Percentiles rank a stretch among this genome's conserved stretches.
Conservation (phyloP, 2,113 vertebrate genomes). For the Rutilus rutilus region DNA sequence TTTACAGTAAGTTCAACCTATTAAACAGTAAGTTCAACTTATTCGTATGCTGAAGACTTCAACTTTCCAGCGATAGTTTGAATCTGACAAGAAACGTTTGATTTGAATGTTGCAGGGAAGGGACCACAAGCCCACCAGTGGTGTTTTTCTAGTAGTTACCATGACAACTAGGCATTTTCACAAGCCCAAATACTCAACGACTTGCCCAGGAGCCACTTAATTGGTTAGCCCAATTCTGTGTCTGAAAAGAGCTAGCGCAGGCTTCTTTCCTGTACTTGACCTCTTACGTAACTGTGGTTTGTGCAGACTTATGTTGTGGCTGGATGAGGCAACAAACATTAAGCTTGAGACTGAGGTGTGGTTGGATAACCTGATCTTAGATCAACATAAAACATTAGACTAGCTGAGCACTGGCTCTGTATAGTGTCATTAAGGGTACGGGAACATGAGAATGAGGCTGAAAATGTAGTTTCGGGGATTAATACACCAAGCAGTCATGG, state of each 20-base stretch:
- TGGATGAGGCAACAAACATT: background rate
- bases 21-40: no score
- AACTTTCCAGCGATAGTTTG: background rate
- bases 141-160: conserved; percentile 40
- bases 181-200: conserved; percentile 18
- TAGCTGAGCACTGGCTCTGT: background rate
- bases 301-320: conserved; percentile 5
- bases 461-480: conserved; percentile 5
- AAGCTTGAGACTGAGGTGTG: background rate
- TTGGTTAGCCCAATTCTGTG: background rate
- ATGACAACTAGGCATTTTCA: conserved; percentile 41
- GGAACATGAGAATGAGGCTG: background rate
- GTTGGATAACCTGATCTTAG: background rate
- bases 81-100: background rate
- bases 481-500: background rate
- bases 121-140: conserved; percentile 12
- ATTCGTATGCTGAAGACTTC: background rate
- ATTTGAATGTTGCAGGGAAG: background rate
- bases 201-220: conserved; percentile 35
- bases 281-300: background rate
- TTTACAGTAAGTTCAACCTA: background rate
- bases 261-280: conserved; percentile 1
- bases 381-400: background rate
- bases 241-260: background rate
- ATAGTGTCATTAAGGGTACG: background rate